Base-by-base conservation (phyloP, 2,888 invertebrate species). In the Chrysotoxum bicinctum region DNA sequence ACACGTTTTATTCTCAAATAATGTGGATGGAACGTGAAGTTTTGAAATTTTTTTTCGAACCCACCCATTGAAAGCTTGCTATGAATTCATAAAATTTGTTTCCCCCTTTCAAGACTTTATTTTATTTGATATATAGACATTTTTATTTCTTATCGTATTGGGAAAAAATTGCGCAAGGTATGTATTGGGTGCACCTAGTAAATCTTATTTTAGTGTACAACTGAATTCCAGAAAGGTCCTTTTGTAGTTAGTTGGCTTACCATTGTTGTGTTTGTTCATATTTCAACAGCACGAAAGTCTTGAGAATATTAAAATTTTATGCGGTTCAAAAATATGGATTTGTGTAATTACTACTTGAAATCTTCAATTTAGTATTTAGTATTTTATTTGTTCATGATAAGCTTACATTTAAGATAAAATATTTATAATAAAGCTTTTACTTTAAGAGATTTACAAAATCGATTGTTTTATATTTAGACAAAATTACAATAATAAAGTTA, bases 1-100 rank as follows among this genome's bases (percentile, higher is more conserved):
- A 81, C 81, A 81, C 81, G 81, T 81, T 81, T 81, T 81, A 76
- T 72, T 76, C 72, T 35, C 76, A 81, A 81, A 81, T 81, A 76
- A 76, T 76, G 81, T 81, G 76, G 76, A 76, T 76, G 66, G 76
- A 66, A 81, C 81, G 81, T 81, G 81, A 76, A 81, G 66, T 76
- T 81, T 75, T 75, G 48, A 74, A 73, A 32, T 64, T 78, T 81
- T 80, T 69, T 80, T 64, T 64, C 19, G 43, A 75, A 70, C 32
- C 69, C 56, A 69, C 52, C 69, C 68, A 75, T 54, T n/a, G 54
- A 80, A 79, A 62, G 62, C 80, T 75, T 35, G 80, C 69, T 75
- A 81, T 81, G 80, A 81, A 81, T 81, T 81, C 68, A 75, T 81
- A 81, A 80, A 58, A 62, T 69, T 26, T 81, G 14, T 16, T 54